Evolutionary conservation across 2,888 invertebrate species (phyloP).

Genomic region (Drosophila recens): DNA sequence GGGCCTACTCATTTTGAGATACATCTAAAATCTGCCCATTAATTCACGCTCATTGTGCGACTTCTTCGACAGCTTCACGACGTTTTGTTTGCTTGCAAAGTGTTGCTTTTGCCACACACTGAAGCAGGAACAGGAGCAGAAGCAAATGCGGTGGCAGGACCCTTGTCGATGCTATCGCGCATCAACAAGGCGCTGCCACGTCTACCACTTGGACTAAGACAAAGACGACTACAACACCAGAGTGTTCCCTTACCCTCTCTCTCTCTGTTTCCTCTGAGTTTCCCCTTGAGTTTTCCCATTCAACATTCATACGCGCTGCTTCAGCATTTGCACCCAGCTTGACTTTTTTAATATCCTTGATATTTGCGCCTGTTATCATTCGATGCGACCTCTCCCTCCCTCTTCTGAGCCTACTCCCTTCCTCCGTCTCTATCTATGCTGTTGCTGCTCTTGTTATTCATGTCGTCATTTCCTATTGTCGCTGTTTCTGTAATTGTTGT

Average conservation of each 20-base stretch:
- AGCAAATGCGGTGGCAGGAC: constrained; percentile 17
- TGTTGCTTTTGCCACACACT: constrained; percentile 38
- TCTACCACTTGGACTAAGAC: constrained; percentile 61
- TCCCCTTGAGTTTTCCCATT: constrained; percentile 14
- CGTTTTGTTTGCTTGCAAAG: constrained; percentile 30
- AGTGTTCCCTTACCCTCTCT: no score
- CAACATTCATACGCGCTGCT: constrained; percentile 31
- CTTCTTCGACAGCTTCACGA: constrained; percentile 55
- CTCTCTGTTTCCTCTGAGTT: background rate
- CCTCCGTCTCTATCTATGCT: constrained; percentile 14
- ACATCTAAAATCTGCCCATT: constrained; percentile 71
- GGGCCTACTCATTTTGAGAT: constrained; percentile 44
- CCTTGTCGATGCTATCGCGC: constrained; percentile 67
- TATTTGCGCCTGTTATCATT: constrained; percentile 79
- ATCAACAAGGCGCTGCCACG: constrained; percentile 60
- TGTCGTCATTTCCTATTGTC: constrained; percentile 80
- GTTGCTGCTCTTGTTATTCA: constrained; percentile 73
- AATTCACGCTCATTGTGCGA: constrained; percentile 77
- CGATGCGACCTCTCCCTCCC: constrained; percentile 48
- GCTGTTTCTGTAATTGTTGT: constrained; percentile 77
- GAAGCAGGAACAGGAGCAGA: background rate
- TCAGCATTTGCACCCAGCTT: constrained; percentile 76
- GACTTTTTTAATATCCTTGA: constrained; percentile 80
- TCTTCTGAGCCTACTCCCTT: background rate
- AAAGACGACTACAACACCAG: constrained; percentile 35